These are phyloP conservation scores for Phasia obesa DNA, from an alignment of 2,888 invertebrate species.

Conservation along the genomic window DNA sequence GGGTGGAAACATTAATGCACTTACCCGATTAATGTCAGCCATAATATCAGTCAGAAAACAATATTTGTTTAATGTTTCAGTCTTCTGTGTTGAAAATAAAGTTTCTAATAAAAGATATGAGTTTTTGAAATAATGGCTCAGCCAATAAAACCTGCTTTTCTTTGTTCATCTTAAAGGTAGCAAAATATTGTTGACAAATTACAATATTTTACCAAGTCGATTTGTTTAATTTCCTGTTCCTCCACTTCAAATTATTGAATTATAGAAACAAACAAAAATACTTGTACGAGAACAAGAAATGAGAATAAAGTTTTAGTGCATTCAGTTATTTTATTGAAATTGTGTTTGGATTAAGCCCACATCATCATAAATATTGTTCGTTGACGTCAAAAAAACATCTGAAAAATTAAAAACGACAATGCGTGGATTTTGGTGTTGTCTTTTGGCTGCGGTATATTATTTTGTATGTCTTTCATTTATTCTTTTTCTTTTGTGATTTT, in stretches of 20 bases:
- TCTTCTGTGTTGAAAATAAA: constrained; percentile 23
- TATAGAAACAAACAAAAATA: not conserved
- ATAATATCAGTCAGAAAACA: constrained; percentile 39
- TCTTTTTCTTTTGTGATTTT: constrained; percentile 41
- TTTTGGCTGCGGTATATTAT: constrained; percentile 41
- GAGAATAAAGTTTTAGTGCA: not conserved
- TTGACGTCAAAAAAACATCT: constrained; percentile 31
- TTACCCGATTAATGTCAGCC: constrained; percentile 44
- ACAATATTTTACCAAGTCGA: no score
- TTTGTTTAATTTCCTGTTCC: no score
- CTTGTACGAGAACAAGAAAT: not conserved
- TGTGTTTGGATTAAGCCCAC: constrained; percentile 50
- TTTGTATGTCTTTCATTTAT: constrained; percentile 50
- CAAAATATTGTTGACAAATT: no score
- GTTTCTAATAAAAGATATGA: not conserved
- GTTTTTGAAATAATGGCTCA: no score
- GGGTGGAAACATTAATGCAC: constrained; percentile 57
- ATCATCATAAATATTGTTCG: constrained; percentile 33
- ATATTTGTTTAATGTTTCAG: constrained; percentile 42
- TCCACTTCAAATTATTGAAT: no score
- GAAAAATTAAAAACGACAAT: constrained; percentile 24
- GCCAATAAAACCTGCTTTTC: no score
- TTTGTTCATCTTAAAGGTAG: no score
- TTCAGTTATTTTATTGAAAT: constrained; percentile 36
- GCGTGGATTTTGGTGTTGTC: constrained; percentile 49